Conservation (phyloP, 1,140 invertebrate genomes). For the Lucilia sericata region DNA sequence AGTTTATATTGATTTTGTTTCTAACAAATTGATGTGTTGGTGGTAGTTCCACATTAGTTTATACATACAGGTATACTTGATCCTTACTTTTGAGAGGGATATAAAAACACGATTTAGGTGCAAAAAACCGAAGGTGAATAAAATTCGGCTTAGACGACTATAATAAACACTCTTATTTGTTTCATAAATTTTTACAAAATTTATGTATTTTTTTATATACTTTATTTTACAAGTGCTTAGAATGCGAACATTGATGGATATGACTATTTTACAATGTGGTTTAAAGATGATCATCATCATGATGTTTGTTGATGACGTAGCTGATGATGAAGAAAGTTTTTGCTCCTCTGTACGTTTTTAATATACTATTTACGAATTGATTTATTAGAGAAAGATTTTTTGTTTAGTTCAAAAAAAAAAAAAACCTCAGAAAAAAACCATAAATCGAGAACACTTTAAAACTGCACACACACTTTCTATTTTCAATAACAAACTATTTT, state of each 20-base stretch:
- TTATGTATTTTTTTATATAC: conserved; percentile 18
- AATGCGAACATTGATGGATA: conserved; percentile 33
- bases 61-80: too few relatives aligned
- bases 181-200: neutral
- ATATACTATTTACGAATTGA: conserved; percentile 20
- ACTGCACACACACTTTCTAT: neutral
- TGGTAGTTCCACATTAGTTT: too few relatives aligned
- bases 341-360: neutral
- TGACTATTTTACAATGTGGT: conserved; percentile 32
- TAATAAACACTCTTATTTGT: too few relatives aligned
- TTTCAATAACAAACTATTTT: conserved; percentile 16
- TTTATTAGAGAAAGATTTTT: conserved; percentile 41
- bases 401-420: neutral
- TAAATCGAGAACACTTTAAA: conserved; percentile 23
- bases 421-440: neutral
- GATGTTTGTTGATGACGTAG: neutral
- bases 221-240: conserved; percentile 28
- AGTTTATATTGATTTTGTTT: too few relatives aligned
- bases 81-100: too few relatives aligned
- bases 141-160: too few relatives aligned
- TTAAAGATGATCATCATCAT: neutral
- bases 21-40: too few relatives aligned
- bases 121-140: too few relatives aligned
- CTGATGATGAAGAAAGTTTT: conserved; percentile 37
- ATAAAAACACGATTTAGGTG: too few relatives aligned